Evolutionary conservation across 2,113 vertebrate species (phyloP).

Genomic region (Castor canadensis): DNA sequence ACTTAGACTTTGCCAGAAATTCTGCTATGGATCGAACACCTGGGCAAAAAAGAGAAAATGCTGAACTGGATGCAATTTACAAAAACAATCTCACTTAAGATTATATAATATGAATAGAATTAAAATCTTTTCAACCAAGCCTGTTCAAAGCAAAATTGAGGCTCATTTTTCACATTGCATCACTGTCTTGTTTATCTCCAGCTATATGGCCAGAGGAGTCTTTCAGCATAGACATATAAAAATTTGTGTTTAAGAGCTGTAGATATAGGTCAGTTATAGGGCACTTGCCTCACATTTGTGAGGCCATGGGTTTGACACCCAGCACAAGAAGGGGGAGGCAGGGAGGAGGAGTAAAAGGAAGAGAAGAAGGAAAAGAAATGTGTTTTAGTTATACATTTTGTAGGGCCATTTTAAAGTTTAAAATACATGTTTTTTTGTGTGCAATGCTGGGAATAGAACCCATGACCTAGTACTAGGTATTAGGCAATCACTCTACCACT

Average conservation of each 20-base stretch:
- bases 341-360: neutral
- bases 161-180: neutral
- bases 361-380: too few relatives aligned
- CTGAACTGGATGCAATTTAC: neutral
- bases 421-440: neutral
- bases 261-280: neutral
- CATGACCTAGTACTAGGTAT: neutral
- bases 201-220: neutral
- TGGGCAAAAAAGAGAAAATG: conserved; percentile 69
- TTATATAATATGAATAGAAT: neutral
- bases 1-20: conserved; percentile 84
- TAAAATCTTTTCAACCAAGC: neutral
- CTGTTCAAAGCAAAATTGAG: neutral
- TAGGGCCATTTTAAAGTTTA: neutral
- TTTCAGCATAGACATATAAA: neutral
- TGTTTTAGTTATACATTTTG: neutral
- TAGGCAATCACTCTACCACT: too few relatives aligned
- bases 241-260: neutral
- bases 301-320: neutral
- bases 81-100: neutral
- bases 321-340: neutral
- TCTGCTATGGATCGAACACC: conserved; percentile 85
- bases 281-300: neutral
- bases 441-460: neutral
- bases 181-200: neutral